Base-by-base conservation (phyloP, 2,113 vertebrate species). In the Ochotona princeps region DNA sequence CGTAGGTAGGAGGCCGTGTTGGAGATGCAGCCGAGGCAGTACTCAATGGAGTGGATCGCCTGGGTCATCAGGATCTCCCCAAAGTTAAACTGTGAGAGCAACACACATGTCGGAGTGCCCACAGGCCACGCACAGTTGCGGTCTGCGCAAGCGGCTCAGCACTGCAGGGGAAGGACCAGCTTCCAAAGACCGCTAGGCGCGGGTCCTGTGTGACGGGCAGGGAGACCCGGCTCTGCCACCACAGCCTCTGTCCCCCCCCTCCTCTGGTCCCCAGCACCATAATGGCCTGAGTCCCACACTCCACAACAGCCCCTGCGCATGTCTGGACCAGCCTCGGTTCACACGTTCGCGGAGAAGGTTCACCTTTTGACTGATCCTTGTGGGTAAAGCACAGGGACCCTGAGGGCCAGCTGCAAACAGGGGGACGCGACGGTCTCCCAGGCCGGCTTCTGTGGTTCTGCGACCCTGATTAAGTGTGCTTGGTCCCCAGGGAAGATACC, bases 1-100 rank as follows among this genome's bases (percentile, higher is more conserved):
- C 99, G 97, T 88, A 99, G 98, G 94, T 99, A 99, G 0, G 99
- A 99, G 0, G 99, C 99, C 0, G 99, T 99, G 98, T 99, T 99
- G 63, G 99, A 99, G 97, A 99, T 97, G 96, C 99, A 99, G 44
- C 99, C 99, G 7, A 99, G 98, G 72, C 99, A 99, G 81, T 99
- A 99, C 87, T 99, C 99, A 82, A 99, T 99, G 49, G 99, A 99
- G 94, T 99, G 99, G 76, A 99, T 99, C 30, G 97, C 97, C 95
- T 99, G 99, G 84, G 99, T 98, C 97, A 99, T 98, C 89, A 99
- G 98, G 83, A 98, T 97, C 47, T 99, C 99, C 83, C 97, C 98
- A 96, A 99, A 98, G 93, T 99, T 97, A 96, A 99, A 98, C 99
- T 99, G 93, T 26, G 97, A 86, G 97, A 96, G 67, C 21, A 54